Evolutionary conservation across 53 echinoderm and acorn worm genomes (phyloP).

Genomic region (Henricia sp.): DNA sequence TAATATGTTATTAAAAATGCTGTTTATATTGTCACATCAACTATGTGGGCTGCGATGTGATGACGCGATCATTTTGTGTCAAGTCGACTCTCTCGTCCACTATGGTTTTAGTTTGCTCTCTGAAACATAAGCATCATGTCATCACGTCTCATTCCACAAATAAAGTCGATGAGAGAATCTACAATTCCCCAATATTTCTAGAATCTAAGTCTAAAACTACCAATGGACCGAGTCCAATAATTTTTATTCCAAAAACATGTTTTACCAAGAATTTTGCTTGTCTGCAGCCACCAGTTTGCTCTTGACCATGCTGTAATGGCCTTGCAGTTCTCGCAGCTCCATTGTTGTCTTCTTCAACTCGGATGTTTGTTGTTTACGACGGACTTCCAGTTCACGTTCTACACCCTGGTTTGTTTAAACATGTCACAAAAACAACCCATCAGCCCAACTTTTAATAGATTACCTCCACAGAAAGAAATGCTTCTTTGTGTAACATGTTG

Average conservation of each 20-base stretch:
- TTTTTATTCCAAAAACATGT: neutral
- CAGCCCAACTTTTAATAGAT: neutral
- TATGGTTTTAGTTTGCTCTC: too few relatives aligned
- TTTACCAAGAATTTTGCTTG: constrained; percentile 62
- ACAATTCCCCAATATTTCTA: too few relatives aligned
- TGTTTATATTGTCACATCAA: too few relatives aligned
- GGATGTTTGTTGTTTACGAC: constrained; percentile 41
- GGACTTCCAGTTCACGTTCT: constrained; percentile 30
- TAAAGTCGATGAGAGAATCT: too few relatives aligned
- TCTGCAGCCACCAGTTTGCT: constrained; percentile 60
- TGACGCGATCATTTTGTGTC: too few relatives aligned
- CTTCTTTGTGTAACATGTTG: neutral
- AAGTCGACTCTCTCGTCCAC: too few relatives aligned
- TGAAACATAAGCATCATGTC: too few relatives aligned
- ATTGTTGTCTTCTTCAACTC: constrained; percentile 59
- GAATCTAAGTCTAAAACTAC: neutral
- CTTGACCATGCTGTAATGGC: constrained; percentile 12
- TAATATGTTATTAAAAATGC: too few relatives aligned
- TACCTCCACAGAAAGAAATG: neutral
- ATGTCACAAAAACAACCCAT: too few relatives aligned
- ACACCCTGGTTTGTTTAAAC: constrained; percentile 37
- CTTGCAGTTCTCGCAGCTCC: constrained; percentile 66
- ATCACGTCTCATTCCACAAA: too few relatives aligned
- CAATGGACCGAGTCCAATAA: neutral
- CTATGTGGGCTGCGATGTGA: too few relatives aligned